Base-by-base conservation (phyloP, 2,797 vertebrate species). In the Eurystomus glaucurus region DNA sequence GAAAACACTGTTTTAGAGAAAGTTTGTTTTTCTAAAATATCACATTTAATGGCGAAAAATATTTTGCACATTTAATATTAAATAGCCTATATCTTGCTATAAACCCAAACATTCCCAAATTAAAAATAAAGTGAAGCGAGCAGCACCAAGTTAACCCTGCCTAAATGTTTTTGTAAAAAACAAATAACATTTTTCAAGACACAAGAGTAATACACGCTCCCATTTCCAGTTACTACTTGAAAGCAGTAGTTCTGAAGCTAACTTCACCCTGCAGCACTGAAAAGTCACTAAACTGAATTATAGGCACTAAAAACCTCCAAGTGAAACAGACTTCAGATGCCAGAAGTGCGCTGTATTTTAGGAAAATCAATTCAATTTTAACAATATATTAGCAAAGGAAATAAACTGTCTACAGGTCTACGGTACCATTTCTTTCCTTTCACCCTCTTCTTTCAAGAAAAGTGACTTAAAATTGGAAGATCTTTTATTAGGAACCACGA, bases 21-120 rank as follows among this genome's bases (percentile, higher is more conserved):
- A 85, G 78, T 55, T 85, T 94, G 41, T 83, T 95, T 83, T 88
- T 35, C 71, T 79, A 92, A 92, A 92, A 65, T 77, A 93, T 26
- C 68, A 28, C 31, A 80, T 89, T 90, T 85, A 88, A 74, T 50
- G 74, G 35, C 48, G 51, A 92, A 86, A 94, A 92, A 76, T 72
- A 90, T 48, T 89, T 85, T 62, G 8, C 17, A 60, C 14, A 10
- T 91, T 82, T 78, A 76, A 39, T 15, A 66, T 69, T 69, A 70
- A 85, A 68, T 21, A 93, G 22, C 17, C 46, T 70, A 33, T 57
- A 41, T n/a, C 31, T 81, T 71, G 43, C 46, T 79, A 57, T 14
- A 85, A 92, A 82, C 19, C 11, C 35, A 70, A 20, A 29, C 3
- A 0, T 57, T 88, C 87, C 66, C 45, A 85, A 90, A 77, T 48